Percentiles rank a stretch among this genome's conserved stretches.
Conservation (phyloP, 2,888 invertebrate species). For the Lepetodrilus schrolli region DNA sequence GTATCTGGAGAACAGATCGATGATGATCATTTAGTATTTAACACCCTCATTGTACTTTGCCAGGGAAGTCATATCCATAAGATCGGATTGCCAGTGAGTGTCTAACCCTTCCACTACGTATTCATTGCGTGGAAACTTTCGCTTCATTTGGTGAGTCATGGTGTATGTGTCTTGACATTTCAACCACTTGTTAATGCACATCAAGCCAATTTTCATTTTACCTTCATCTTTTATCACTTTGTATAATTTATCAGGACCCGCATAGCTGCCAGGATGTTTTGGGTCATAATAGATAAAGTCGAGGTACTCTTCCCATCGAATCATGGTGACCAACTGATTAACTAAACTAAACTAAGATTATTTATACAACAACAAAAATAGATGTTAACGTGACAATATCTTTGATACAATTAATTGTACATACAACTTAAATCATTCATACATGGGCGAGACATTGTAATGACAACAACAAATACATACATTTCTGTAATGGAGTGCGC, state of each 20-base stretch:
- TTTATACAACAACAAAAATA: not conserved
- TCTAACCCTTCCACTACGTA: conserved; percentile 23
- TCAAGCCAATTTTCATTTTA: not conserved
- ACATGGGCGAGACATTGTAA: not conserved
- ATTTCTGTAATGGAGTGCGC: too few relatives aligned
- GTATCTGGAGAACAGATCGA: conserved; percentile 5
- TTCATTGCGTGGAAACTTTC: not conserved
- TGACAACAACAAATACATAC: not conserved
- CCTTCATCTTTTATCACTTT: not conserved
- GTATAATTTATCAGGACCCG: not conserved
- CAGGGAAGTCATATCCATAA: not conserved
- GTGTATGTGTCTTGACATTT: conserved; percentile 5
- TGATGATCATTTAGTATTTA: not conserved
- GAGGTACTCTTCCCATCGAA: not conserved
- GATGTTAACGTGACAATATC: not conserved
- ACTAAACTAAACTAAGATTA: not conserved
- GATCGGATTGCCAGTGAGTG: conserved; percentile 14
- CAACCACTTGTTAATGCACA: not conserved
- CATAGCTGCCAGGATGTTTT: conserved; percentile 3
- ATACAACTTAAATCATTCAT: too few relatives aligned
- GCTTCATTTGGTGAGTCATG: not conserved
- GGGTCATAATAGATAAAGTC: not conserved
- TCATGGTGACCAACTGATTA: not conserved
- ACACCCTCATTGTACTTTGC: conserved; percentile 14
- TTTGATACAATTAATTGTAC: too few relatives aligned